phyloP scores from a whole-genome alignment of 2,888 invertebrate species.

The Trichopoda pennipes region DNA sequence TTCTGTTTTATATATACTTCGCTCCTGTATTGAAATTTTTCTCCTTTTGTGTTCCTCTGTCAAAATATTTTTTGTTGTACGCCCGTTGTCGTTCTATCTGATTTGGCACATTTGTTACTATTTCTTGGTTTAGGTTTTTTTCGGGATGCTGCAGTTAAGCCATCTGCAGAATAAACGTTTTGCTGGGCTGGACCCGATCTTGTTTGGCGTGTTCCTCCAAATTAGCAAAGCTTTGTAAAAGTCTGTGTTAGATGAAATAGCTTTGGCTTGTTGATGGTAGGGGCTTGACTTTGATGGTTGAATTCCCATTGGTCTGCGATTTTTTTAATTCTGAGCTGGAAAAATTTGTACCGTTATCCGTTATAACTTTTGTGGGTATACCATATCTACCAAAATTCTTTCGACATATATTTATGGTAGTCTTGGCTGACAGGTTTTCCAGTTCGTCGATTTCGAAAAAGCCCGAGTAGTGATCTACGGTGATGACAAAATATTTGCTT shows the following conservation, averaged over 20 bases:
- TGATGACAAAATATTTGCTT: conserved; percentile 44
- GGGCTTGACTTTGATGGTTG: conserved; percentile 15
- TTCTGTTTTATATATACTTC: not conserved
- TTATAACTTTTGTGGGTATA: conserved; percentile 47
- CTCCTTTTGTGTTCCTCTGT: not conserved
- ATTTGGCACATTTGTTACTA: not conserved
- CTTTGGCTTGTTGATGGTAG: conserved; percentile 52
- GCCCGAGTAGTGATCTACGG: conserved; percentile 56
- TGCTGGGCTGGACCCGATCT: not conserved
- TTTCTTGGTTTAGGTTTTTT: not conserved
- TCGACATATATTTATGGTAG: conserved; percentile 41
- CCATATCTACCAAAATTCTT: conserved; percentile 55
- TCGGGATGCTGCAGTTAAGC: too few relatives aligned
- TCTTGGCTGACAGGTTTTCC: conserved; percentile 7
- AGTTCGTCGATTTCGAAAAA: conserved; percentile 60
- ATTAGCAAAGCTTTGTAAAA: conserved; percentile 20
- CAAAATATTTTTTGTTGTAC: not conserved
- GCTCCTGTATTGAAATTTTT: not conserved
- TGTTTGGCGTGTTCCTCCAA: conserved; percentile 13
- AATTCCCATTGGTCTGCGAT: conserved; percentile 39
- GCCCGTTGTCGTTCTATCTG: too few relatives aligned
- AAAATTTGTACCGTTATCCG: conserved; percentile 38
- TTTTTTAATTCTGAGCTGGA: conserved; percentile 19
- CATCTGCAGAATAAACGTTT: not conserved
- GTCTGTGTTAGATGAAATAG: not conserved